Percentiles rank a stretch among this genome's conserved stretches.
Conservation (phyloP, 2,113 vertebrate genomes). For the Hiodon alosoides region DNA sequence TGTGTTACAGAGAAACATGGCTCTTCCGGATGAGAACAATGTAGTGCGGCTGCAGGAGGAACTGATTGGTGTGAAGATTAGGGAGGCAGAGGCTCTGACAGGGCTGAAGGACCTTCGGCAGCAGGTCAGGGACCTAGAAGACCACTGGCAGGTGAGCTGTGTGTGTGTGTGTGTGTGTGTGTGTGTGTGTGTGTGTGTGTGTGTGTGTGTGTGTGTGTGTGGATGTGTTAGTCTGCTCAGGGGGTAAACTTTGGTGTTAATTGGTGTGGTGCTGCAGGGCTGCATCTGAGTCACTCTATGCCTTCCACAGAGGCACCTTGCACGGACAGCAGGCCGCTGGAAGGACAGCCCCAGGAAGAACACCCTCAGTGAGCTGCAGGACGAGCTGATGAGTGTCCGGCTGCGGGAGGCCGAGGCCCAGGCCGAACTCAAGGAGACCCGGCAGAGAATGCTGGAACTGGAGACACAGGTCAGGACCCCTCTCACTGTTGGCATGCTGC, state of each 20-base stretch:
- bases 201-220: neutral
- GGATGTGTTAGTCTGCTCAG: neutral
- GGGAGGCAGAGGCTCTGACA: constrained; percentile 87
- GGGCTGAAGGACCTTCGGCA: constrained; percentile 88
- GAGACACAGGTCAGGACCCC: constrained; percentile 79
- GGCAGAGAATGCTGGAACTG: constrained; percentile 90
- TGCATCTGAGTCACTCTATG: neutral
- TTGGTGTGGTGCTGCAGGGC: too few relatives aligned
- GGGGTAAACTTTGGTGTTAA: neutral
- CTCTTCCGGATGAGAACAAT: constrained; percentile 94
- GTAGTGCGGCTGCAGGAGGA: constrained; percentile 90
- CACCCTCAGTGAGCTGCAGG: constrained; percentile 82
- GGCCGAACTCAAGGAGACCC: constrained; percentile 81
- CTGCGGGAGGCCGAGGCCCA: constrained; percentile 89
- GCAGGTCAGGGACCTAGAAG: constrained; percentile 87
- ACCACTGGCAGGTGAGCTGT: constrained; percentile 90
- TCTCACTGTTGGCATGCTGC: neutral
- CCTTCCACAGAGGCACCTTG: constrained; percentile 76
- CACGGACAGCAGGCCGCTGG: constrained; percentile 86
- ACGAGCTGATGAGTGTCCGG: constrained; percentile 91
- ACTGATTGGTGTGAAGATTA: constrained; percentile 86
- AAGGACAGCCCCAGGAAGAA: constrained; percentile 88
- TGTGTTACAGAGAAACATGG: constrained; percentile 75
- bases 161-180: neutral
- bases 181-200: neutral